These are phyloP conservation scores for Brachypalpus laphriformis DNA, from an alignment of 2,888 invertebrate species.

Conservation along the genomic window DNA sequence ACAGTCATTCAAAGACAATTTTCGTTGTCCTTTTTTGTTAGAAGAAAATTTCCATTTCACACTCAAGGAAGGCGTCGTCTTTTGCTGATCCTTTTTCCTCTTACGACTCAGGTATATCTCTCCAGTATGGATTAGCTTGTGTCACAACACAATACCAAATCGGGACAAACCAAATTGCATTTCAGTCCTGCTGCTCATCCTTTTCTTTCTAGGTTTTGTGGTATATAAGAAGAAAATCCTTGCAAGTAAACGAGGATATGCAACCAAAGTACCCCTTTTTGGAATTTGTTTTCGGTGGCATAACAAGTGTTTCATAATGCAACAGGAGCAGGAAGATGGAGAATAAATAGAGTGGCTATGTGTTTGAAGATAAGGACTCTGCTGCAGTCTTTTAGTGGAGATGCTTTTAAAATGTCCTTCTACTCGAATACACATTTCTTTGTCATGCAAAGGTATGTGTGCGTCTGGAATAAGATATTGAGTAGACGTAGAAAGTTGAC, in stretches of 20 bases:
- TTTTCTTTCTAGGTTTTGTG: not conserved
- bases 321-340: conserved; percentile 40
- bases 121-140: conserved; percentile 55
- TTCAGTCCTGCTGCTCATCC: not conserved
- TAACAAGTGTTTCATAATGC: conserved; percentile 57
- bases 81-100: conserved; percentile 48
- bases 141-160: conserved; percentile 33
- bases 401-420: conserved; percentile 34
- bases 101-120: conserved; percentile 32
- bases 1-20: conserved; percentile 40
- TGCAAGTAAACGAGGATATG: conserved; percentile 18
- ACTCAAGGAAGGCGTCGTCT: conserved; percentile 46
- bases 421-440: not conserved
- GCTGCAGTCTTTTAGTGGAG: not conserved
- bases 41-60: conserved; percentile 57
- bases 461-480: conserved; percentile 13
- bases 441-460: not conserved
- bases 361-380: conserved; percentile 11
- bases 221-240: not conserved
- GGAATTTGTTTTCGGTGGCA: conserved; percentile 50
- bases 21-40: conserved; percentile 13
- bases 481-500: conserved; percentile 13
- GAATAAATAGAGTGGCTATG: not conserved
- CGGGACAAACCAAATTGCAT: conserved; percentile 38
- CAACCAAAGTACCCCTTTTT: conserved; percentile 20